Evolutionary conservation across 1,140 invertebrate genomes (phyloP).

Genomic region (Frieseomelitta varia): DNA sequence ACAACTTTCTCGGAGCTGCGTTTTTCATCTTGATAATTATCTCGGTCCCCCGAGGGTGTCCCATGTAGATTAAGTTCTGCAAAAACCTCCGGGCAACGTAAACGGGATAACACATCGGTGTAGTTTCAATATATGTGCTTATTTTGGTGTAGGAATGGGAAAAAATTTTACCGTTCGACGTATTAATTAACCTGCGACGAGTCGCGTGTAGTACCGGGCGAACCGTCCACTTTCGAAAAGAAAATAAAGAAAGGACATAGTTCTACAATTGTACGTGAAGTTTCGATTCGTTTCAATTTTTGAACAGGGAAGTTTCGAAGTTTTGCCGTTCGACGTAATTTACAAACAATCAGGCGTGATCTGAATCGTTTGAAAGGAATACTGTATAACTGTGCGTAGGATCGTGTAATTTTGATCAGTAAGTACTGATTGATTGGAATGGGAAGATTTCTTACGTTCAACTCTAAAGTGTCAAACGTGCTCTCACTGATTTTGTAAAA

Average conservation of each 20-base stretch:
- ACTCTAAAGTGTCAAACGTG: too few species aligned
- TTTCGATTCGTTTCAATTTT: too few species aligned
- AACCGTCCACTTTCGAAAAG: neutral
- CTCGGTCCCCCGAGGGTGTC: slow-evolving; percentile 51
- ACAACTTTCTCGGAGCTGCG: slow-evolving; percentile 66
- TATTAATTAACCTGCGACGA: slow-evolving; percentile 14
- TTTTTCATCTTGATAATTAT: slow-evolving; percentile 68
- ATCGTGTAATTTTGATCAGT: too few species aligned
- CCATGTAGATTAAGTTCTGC: slow-evolving; percentile 63
- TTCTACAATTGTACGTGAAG: too few species aligned
- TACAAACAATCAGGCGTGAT: too few species aligned
- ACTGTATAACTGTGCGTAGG: too few species aligned
- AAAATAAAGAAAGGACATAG: neutral
- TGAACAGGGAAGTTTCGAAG: too few species aligned
- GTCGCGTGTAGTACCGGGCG: too few species aligned
- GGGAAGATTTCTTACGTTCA: neutral
- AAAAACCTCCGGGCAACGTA: slow-evolving; percentile 43
- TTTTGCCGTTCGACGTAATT: too few species aligned
- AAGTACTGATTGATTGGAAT: too few species aligned
- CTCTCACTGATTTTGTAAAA: too few species aligned
- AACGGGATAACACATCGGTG: slow-evolving; percentile 31
- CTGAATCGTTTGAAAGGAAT: too few species aligned
- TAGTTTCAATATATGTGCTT: slow-evolving; percentile 7
- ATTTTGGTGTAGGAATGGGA: neutral
- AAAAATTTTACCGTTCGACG: neutral